Base-by-base conservation (phyloP, 2,113 vertebrate species). In the Galemys pyrenaicus region DNA sequence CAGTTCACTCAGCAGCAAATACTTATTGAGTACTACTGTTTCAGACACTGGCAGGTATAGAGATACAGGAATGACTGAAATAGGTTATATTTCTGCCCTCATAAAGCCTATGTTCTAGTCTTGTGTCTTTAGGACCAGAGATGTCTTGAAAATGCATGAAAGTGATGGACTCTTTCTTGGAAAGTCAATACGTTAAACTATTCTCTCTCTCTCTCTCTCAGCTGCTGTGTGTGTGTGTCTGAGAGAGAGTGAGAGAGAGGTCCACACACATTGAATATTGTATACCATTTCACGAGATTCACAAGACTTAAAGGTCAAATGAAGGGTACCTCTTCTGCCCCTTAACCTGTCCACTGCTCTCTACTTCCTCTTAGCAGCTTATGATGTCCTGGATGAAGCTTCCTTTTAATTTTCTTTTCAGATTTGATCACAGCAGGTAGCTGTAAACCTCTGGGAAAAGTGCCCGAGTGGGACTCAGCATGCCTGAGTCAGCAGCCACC, bases 131-230 rank as follows among this genome's bases (percentile, higher is more conserved):
- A 26, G 7, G 35, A 75, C 16, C 75, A 37, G 35, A 37, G 5
- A 67, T 77, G 39, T 30, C 56, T 82, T 85, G 73, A 68, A 71
- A 75, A 39, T 49, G 22, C 79, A 12, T 94, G 74, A 81, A 92
- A 68, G 9, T 56, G 22, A 77, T 54, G 28, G 39, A 10, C 35
- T 6, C 46, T 71, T 62, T 58, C 44, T 26, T 16, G 82, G 84
- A 56, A 90, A 87, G 49, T 58, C 78, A 68, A 11, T 60, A n/a
- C n/a, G n/a, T n/a, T n/a, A n/a, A n/a, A n/a, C n/a, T n/a, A n/a
- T n/a, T n/a, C n/a, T n/a, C n/a, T n/a, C n/a, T 26, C 46, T 22
- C 19, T 56, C 54, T 51, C 2, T 7, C 26, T 0, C 2, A 6
- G 6, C 54, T 78, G 46, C 12, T 60, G 11, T 10, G 19, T 56